These are phyloP conservation scores for Drosophila cracens DNA, from an alignment of 2,888 invertebrate species.

Conservation along the genomic window DNA sequence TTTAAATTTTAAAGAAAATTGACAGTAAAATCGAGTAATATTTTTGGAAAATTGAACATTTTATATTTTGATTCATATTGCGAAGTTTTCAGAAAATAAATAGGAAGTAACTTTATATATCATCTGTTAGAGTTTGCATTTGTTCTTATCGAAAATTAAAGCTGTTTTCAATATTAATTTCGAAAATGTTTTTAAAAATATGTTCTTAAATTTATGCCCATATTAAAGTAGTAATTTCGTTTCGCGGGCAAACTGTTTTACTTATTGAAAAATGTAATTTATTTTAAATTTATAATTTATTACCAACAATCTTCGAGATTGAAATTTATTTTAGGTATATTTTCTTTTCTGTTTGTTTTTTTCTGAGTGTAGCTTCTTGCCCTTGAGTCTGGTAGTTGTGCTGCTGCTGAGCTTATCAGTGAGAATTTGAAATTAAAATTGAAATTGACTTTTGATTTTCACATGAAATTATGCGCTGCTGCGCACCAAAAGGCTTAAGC, in stretches of 20 bases:
- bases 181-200: background rate
- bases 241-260: too few species aligned
- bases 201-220: background rate
- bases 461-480: slow-evolving; percentile 64
- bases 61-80: background rate
- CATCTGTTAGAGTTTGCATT: background rate
- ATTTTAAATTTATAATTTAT: background rate
- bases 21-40: background rate
- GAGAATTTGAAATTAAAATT: slow-evolving; percentile 44
- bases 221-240: background rate
- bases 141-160: background rate
- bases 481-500: slow-evolving; percentile 42
- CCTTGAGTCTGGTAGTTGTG: background rate
- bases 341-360: background rate
- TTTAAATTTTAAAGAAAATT: background rate
- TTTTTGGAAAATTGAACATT: background rate
- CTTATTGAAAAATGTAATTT: background rate
- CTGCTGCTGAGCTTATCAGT: slow-evolving; percentile 20
- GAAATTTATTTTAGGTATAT: background rate
- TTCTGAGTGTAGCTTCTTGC: background rate
- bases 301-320: background rate
- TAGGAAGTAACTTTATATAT: background rate
- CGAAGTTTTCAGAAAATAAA: background rate
- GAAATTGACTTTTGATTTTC: slow-evolving; percentile 58
- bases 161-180: background rate